Base-by-base conservation (phyloP, 2,888 invertebrate genomes). In the Argyresthia albistria region DNA sequence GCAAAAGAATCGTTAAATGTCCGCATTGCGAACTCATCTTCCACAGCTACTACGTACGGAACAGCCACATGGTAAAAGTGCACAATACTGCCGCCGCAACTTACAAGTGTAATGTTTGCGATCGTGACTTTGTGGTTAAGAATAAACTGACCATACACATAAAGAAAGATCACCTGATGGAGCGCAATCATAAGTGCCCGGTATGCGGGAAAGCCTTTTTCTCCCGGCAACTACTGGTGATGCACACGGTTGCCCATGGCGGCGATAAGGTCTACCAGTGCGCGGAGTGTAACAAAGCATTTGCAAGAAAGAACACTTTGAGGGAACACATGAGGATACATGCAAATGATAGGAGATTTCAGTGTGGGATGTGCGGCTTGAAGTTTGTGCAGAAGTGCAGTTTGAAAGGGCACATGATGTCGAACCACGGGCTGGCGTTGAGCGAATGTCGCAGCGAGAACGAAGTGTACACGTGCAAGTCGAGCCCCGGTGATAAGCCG, bases 251-350 rank as follows among this genome's bases (percentile, higher is more conserved):
- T 0, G 80, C 77, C 4, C 86, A 87, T 57, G 79, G 77, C 10
- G 86, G 84, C 0, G 80, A 84, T 25, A 63, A 77, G 11, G 77
- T 81, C 0, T 80, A 73, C 43, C 76, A 80, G 39, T 86, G 86
- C 55, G 70, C 63, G 0, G 77, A 83, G 0, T 86, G 86, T 46
- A 57, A 61, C 0, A 86, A 84, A 16, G 73, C 84, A 0, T 86
- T 83, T 46, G 83, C 84, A 0, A 69, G 86, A 25, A 83, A 81
- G 57, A 84, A 84, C 43, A 86, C 84, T 0, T 52, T 86, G 8
- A 58, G 78, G 0, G 82, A 84, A 50, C 84, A 86, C 59, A 79
- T 84, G 80, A 43, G 83, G n/a, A 84, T 84, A 4, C 86, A 86
- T 54, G 79, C 81, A 53, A 81, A 86, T 53, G 84, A 84, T 56